Evolutionary conservation across 2,888 invertebrate species (phyloP), one percentile per base, ranked within the genome.

Genomic region (Aleiodes alternator): DNA sequence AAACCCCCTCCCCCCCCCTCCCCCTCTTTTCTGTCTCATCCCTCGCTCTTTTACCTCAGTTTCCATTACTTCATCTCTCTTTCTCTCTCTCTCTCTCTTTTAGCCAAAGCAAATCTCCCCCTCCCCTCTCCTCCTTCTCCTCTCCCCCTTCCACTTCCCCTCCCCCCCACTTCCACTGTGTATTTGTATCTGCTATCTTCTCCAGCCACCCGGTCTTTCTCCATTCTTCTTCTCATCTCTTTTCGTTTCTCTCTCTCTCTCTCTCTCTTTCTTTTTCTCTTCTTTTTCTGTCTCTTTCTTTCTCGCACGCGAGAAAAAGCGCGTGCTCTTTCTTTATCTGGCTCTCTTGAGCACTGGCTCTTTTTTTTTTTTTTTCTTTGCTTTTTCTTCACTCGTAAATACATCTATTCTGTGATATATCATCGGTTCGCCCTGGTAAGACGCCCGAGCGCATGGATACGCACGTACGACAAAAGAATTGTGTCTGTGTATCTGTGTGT

Each of bases 131-230:
- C 75, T 73, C 74, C 73, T 78, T 73, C 75, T 74, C 72, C 77
- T 75, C 76, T 79, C 76, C 64, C 72, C 23, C 2, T 23, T 2
- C 23, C 23, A 57, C 2, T 57, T 72, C 80, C 78, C 76, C 79
- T 79, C 79, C 69, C 73, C 78, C 61, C 76, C 75, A 76, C 23
- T 23, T 23, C 23, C 23, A 23, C 23, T 23, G 23, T 80, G 78
- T 84, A 80, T 84, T 85, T 84, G 80, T 86, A 85, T 87, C 85
- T 84, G 83, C 85, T 87, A 85, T 87, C 86, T 85, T 79, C 75
- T 80, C 80, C 85, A 83, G 84, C 82, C 85, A 79, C 81, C 82
- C 82, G 76, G 51, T 68, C 31, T 34, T 34, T 50, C 78, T 80
- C 76, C 76, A 75, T 73, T 75, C 73, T 79, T 78, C 76, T 75